Evolutionary conservation across 2,888 invertebrate species (phyloP).

Genomic region (Chaitophorus viminalis): DNA sequence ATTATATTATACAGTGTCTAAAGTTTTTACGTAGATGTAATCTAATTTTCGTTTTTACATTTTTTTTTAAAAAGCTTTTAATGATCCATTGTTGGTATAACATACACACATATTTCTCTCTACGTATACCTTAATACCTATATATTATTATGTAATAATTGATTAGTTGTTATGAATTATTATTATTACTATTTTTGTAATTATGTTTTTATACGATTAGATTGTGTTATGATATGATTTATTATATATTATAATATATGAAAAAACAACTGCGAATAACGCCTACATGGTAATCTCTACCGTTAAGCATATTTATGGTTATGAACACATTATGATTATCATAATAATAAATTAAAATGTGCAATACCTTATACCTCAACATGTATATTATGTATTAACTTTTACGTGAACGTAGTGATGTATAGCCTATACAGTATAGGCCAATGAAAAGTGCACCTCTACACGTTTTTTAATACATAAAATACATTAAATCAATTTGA

Average conservation of each 20-base stretch:
- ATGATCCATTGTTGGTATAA: background rate
- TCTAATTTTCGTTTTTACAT: conserved; percentile 22
- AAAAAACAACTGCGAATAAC: background rate
- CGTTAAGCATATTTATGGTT: background rate
- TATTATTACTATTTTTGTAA: background rate
- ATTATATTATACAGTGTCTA: background rate
- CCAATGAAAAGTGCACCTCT: background rate
- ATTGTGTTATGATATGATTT: background rate
- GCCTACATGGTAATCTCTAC: background rate
- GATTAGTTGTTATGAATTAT: background rate
- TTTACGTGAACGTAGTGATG: background rate
- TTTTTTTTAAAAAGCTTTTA: conserved; percentile 23
- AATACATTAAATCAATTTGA: background rate
- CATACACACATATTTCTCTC: background rate
- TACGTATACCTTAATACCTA: background rate
- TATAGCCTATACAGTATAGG: background rate
- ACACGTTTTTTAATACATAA: background rate
- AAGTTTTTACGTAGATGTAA: conserved; percentile 5
- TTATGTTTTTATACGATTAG: background rate
- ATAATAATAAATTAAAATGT: too few relatives aligned
- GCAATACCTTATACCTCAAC: too few relatives aligned
- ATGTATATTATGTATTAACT: too few relatives aligned
- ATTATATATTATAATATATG: too few relatives aligned
- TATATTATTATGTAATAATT: background rate
- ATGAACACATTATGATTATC: too few relatives aligned